phyloP scores from a whole-genome alignment of 2,888 invertebrate species.

The Microctonus aethiopoides region DNA sequence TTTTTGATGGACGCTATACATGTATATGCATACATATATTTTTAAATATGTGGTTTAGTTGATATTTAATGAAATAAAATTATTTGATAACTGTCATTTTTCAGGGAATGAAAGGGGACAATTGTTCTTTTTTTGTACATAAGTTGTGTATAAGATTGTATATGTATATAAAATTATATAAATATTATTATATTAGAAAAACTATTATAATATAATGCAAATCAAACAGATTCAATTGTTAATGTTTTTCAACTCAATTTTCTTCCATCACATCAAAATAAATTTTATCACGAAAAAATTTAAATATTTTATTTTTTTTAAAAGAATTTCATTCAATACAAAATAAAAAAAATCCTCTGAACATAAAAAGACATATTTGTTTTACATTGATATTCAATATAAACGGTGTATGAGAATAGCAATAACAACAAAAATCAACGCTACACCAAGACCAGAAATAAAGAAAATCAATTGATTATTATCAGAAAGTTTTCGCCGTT shows the following conservation, averaged over 20 bases:
- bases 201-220: conserved; percentile 46
- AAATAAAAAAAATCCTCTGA: conserved; percentile 33
- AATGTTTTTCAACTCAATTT: neutral
- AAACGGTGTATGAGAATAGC: conserved; percentile 72
- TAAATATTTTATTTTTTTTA: conserved; percentile 36
- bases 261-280: neutral
- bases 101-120: neutral
- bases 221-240: conserved; percentile 30
- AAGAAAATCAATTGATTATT: conserved; percentile 72
- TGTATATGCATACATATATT: neutral
- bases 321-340: conserved; percentile 40
- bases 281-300: conserved; percentile 18
- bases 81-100: conserved; percentile 5
- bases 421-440: conserved; percentile 73
- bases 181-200: conserved; percentile 45
- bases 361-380: neutral
- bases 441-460: conserved; percentile 72
- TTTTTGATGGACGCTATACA: too few species aligned
- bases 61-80: neutral
- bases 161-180: conserved; percentile 44
- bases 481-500: conserved; percentile 71
- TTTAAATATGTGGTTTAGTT: conserved; percentile 31
- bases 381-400: conserved; percentile 29
- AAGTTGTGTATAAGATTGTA: conserved; percentile 43
- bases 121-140: conserved; percentile 37